Conservation (phyloP, 2,113 vertebrate species). For the Takifugu bimaculatus region DNA sequence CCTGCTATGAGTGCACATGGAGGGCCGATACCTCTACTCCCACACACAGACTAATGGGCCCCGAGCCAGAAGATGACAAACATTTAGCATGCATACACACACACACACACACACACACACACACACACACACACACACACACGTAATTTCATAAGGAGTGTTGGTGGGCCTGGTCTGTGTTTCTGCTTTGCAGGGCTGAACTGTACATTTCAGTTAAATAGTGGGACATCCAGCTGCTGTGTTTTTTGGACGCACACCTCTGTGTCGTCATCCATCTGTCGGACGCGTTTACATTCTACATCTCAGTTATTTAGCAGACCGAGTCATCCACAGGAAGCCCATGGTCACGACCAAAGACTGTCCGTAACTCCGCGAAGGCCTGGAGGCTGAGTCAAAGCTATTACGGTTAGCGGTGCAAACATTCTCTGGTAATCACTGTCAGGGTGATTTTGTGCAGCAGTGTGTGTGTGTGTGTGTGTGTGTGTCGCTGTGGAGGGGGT, state of each 20-base stretch:
- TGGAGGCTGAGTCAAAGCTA: slow-evolving; percentile 48
- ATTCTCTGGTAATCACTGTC: slow-evolving; percentile 62
- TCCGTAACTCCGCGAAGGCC: slow-evolving; percentile 53
- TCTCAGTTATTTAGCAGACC: slow-evolving; percentile 55
- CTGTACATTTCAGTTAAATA: slow-evolving; percentile 46
- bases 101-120: slow-evolving; percentile 7
- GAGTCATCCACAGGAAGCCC: slow-evolving; percentile 30
- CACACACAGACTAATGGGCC: slow-evolving; percentile 54
- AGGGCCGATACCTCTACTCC: slow-evolving; percentile 51
- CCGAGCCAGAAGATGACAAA: slow-evolving; percentile 53
- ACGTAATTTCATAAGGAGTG: slow-evolving; percentile 26
- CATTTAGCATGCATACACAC: slow-evolving; percentile 32
- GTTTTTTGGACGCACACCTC: slow-evolving; percentile 37
- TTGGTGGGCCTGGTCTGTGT: slow-evolving; percentile 36
- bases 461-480: too few species aligned
- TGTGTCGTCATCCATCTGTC: slow-evolving; percentile 56
- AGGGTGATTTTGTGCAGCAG: slow-evolving; percentile 52
- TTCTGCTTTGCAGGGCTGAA: slow-evolving; percentile 28
- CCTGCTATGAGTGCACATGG: slow-evolving; percentile 69
- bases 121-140: slow-evolving; percentile 12
- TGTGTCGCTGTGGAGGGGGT: slow-evolving; percentile 27
- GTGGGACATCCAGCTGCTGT: slow-evolving; percentile 28
- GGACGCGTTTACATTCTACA: slow-evolving; percentile 50
- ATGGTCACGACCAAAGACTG: slow-evolving; percentile 56
- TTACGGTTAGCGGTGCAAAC: slow-evolving; percentile 50